Evolutionary conservation across 2,797 vertebrate genomes (phyloP), one percentile per base, ranked within the genome.

Genomic region (Rallus crepitans): DNA sequence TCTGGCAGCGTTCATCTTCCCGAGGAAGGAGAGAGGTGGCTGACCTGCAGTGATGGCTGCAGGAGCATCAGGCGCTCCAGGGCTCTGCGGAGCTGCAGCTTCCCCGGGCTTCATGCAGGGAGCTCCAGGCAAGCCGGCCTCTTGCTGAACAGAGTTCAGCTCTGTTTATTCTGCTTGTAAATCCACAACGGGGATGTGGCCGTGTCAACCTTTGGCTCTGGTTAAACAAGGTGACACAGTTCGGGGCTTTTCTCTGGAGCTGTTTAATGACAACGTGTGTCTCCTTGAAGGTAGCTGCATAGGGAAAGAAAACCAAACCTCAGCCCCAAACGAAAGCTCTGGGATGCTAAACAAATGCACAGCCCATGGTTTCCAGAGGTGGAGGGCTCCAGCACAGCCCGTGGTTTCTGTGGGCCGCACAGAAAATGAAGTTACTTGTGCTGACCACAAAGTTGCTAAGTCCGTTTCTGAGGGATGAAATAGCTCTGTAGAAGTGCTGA

Each of bases 391-490:
- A 57, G 61, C 76, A 61, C 20, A 45, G 59, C 66, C 68, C 28
- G 69, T 3, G 7, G 64, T 77, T 96, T 88, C 82, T 18, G 7
- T 71, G 25, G 7, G 33, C 21, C 6, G 0, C 2, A 11, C 59
- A 56, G 92, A 92, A 94, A 93, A 95, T 82, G 48, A 85, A 92
- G 93, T 73, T 87, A 15, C 83, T 96, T 91, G 72, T 14, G 15
- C 91, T 94, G 91, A 91, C 89, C 89, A 66, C 91, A 65, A 75
- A 78, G 90, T 90, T 90, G 82, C 83, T 15, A 52, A 88, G 92
- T 88, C 55, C 2, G 5, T 86, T 94, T 88, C 35, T 16, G 82
- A 75, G 82, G 76, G 79, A 87, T 91, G 94, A 82, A 96, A 93
- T 64, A 91, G 89, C 89, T 53, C 59, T 63, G 52, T 69, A 59